Evolutionary conservation across 1,140 invertebrate species (phyloP).

Genomic region (Neomicropteryx cornuta): DNA sequence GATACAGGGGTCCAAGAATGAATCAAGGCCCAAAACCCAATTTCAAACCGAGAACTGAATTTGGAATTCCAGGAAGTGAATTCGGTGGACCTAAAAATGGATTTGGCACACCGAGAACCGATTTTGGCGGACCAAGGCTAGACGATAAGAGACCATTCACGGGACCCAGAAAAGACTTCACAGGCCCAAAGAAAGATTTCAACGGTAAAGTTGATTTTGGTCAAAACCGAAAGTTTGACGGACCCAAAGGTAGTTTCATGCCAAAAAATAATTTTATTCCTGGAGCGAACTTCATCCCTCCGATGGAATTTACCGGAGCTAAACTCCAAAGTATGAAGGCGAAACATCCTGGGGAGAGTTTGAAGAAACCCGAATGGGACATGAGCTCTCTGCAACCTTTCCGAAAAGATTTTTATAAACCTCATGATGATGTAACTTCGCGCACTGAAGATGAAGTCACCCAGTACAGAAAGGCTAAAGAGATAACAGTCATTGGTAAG

Average conservation of each 20-base stretch:
- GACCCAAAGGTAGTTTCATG: constrained; percentile 27
- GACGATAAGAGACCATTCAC: constrained; percentile 35
- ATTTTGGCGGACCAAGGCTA: constrained; percentile 36
- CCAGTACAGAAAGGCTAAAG: constrained; percentile 57
- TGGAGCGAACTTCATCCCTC: constrained; percentile 28
- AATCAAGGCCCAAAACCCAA: constrained; percentile 32
- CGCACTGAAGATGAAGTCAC: constrained; percentile 63
- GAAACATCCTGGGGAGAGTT: constrained; percentile 62
- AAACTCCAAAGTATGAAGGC: constrained; percentile 50
- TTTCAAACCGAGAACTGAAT: constrained; percentile 34
- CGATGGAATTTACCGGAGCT: constrained; percentile 33
- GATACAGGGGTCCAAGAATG: constrained; percentile 31
- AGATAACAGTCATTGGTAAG: constrained; percentile 80
- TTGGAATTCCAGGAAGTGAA: constrained; percentile 42
- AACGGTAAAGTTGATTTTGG: constrained; percentile 10
- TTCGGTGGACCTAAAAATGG: constrained; percentile 38
- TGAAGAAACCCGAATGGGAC: constrained; percentile 82
- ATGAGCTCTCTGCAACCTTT: constrained; percentile 65
- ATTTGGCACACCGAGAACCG: constrained; percentile 25
- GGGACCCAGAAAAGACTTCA: constrained; percentile 34
- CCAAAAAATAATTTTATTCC: constrained; percentile 28
- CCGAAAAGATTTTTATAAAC: constrained; percentile 85
- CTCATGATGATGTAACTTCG: constrained; percentile 63
- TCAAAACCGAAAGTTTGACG: constrained; percentile 15
- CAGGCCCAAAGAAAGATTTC: constrained; percentile 26